Percentiles rank a stretch among this genome's conserved stretches.
These are phyloP conservation scores for Odontesthes bonariensis DNA, from an alignment of 2,113 vertebrate genomes.

Conservation along the genomic window DNA sequence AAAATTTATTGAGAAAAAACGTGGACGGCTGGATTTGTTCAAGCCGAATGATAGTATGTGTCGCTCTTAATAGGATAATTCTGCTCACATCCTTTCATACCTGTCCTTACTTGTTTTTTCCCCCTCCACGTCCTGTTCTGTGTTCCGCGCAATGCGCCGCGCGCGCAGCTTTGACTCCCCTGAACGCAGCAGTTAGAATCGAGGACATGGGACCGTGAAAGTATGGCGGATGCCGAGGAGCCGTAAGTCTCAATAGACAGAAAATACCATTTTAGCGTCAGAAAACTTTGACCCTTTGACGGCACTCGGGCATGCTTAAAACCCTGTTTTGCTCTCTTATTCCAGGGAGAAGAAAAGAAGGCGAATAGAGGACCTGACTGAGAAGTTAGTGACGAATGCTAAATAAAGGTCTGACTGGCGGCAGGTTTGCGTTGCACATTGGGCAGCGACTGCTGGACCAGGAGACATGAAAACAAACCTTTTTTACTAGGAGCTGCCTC, in stretches of 20 bases:
- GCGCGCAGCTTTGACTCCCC: slow-evolving; percentile 66
- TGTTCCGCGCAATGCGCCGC: background rate
- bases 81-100: no score
- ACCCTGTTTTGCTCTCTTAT: slow-evolving; percentile 87
- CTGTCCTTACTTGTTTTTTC: background rate
- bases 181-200: slow-evolving; percentile 50
- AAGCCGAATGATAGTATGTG: no score
- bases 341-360: slow-evolving; percentile 99
- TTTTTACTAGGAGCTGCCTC: background rate
- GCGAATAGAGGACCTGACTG: slow-evolving; percentile 98
- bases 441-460: slow-evolving; percentile 70
- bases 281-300: slow-evolving; percentile 2
- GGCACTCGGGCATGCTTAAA: slow-evolving; percentile 62
- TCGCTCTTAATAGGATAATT: no score
- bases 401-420: slow-evolving; percentile 77
- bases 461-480: slow-evolving; percentile 55
- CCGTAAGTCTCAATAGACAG: slow-evolving; percentile 89
- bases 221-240: slow-evolving; percentile 97
- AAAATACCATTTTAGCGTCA: slow-evolving; percentile 18
- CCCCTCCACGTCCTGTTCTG: no score
- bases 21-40: no score
- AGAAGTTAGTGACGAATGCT: slow-evolving; percentile 96
- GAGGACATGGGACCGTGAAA: slow-evolving; percentile 85
- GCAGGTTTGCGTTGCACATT: slow-evolving; percentile 79
- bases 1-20: no score